A percentile compares a stretch with the other conserved stretches of the same genome.
Conservation (phyloP, 2,797 vertebrate genomes). For the Etheostoma perlongum region DNA sequence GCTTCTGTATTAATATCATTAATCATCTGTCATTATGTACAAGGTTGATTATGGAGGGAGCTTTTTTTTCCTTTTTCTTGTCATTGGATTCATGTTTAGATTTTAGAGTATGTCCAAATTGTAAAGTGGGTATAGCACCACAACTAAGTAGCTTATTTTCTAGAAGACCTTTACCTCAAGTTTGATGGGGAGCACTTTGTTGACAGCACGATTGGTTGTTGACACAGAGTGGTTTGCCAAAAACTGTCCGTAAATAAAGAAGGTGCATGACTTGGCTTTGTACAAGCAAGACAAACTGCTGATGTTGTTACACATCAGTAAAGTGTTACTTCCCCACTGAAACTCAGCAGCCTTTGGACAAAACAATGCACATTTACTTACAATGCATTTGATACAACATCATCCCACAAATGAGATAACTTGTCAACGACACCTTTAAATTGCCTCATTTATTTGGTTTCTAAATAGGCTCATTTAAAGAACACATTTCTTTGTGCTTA, state of each 20-base stretch:
- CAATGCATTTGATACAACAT: neutral
- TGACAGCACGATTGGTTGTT: constrained; percentile 1
- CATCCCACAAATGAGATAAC: neutral
- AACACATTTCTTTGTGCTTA: neutral
- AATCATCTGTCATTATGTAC: constrained; percentile 67
- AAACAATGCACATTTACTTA: neutral
- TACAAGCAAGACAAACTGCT: constrained; percentile 4
- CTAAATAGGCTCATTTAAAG: constrained; percentile 16
- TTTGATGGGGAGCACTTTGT: constrained; percentile 19
- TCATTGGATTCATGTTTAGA: neutral
- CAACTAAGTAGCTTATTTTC: neutral
- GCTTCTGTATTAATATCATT: constrained; percentile 74
- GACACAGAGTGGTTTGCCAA: constrained; percentile 6
- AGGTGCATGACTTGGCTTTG: neutral
- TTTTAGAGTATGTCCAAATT: neutral
- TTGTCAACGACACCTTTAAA: constrained; percentile 5
- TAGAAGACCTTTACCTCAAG: neutral
- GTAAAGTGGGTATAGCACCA: neutral
- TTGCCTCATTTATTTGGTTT: constrained; percentile 21
- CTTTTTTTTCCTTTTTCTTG: neutral
- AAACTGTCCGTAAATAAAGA: constrained; percentile 18
- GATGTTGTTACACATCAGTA: constrained; percentile 13
- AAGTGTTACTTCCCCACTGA: neutral
- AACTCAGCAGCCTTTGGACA: constrained; percentile 1
- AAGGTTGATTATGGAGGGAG: constrained; percentile 42